phyloP scores from a whole-genome alignment of 2,888 invertebrate genomes.

The Busseola fusca region DNA sequence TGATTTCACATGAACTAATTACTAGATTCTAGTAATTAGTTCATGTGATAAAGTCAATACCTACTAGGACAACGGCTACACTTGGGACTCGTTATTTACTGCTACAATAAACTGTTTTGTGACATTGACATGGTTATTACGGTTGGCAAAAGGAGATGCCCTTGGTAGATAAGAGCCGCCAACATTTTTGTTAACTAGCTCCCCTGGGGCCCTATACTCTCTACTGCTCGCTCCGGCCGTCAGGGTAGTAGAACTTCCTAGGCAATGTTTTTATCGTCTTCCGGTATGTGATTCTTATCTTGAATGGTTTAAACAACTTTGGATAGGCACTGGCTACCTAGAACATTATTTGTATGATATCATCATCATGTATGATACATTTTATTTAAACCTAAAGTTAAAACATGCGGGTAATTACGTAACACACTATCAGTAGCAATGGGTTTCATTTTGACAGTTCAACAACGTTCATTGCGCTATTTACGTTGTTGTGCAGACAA shows the following conservation, averaged over 20 bases:
- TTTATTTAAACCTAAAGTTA: background rate
- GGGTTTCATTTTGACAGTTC: too few relatives aligned
- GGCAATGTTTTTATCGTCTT: background rate
- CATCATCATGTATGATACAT: too few relatives aligned
- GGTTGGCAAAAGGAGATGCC: slow-evolving; percentile 12
- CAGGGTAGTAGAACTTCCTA: background rate
- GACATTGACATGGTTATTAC: slow-evolving; percentile 20
- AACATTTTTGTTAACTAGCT: slow-evolving; percentile 13
- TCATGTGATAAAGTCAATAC: too few relatives aligned
- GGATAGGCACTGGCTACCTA: background rate
- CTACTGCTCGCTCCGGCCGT: background rate
- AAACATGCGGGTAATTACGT: background rate
- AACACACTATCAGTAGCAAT: too few relatives aligned
- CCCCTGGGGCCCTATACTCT: background rate
- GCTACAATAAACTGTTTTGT: slow-evolving; percentile 22
- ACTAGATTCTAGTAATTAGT: background rate
- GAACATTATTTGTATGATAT: background rate
- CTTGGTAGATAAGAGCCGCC: slow-evolving; percentile 7
- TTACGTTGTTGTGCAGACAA: too few relatives aligned
- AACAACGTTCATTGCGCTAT: too few relatives aligned
- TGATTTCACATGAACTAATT: background rate
- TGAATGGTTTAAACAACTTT: background rate
- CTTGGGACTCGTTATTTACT: slow-evolving; percentile 12
- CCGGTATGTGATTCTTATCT: background rate
- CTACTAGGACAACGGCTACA: background rate